Percentiles rank a stretch among this genome's conserved stretches.
These are phyloP conservation scores for Macrotis lagotis DNA, from an alignment of 2,113 vertebrate genomes.

Conservation along the genomic window DNA sequence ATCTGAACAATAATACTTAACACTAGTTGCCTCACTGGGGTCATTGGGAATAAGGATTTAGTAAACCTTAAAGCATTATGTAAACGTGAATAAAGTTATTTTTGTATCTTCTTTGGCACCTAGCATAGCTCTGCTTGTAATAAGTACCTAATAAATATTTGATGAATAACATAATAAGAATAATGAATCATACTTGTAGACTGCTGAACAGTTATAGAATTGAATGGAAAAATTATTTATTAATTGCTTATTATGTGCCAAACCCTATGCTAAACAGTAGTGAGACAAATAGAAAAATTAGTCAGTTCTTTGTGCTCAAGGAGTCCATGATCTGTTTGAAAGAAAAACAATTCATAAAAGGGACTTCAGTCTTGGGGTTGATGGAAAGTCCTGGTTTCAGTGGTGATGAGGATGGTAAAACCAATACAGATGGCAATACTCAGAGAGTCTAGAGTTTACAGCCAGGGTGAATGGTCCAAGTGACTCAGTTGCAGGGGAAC, in stretches of 20 bases:
- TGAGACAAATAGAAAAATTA: background rate
- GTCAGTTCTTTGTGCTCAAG: background rate
- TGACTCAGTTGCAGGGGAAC: background rate
- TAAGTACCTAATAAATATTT: background rate
- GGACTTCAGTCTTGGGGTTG: background rate
- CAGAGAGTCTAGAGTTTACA: background rate
- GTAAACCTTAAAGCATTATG: background rate
- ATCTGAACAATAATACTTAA: background rate
- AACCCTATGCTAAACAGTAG: background rate
- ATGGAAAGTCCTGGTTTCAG: background rate
- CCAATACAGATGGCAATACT: background rate
- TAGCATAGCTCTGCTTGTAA: background rate
- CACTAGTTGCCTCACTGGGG: background rate
- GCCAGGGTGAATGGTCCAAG: background rate
- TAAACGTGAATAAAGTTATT: background rate
- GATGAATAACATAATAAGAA: background rate
- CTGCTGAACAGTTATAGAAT: background rate
- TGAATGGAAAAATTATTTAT: background rate
- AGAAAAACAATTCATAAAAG: background rate
- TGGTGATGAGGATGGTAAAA: background rate
- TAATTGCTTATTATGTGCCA: background rate
- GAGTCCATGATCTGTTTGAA: background rate
- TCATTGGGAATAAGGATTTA: background rate
- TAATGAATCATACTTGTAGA: background rate
- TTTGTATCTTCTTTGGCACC: background rate